A percentile compares a stretch with the other conserved stretches of the same genome.
Evolutionary conservation across 1,140 invertebrate species (phyloP).

Genomic region (Probaryconus sp.): DNA sequence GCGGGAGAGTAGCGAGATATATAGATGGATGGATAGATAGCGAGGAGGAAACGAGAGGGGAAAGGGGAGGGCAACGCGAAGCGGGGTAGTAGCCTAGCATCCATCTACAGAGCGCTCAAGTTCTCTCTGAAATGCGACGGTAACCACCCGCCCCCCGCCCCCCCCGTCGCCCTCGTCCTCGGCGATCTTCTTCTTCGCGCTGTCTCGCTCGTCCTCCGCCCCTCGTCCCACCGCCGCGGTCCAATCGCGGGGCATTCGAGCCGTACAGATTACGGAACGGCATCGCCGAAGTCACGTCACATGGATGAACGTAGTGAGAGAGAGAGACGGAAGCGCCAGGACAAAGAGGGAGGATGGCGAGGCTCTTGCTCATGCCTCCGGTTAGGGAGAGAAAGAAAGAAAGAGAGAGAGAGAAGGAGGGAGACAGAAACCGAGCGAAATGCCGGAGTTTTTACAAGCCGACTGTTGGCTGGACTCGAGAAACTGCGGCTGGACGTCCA

Average conservation of each 20-base stretch:
- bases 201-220: constrained; percentile 22
- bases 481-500: constrained; percentile 41
- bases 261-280: constrained; percentile 73
- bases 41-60: constrained; percentile 17
- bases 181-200: constrained; percentile 33
- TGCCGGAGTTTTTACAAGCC: constrained; percentile 53
- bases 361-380: no score
- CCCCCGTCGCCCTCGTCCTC: constrained; percentile 24
- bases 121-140: constrained; percentile 74
- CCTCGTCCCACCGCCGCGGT: constrained; percentile 65
- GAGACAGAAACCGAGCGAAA: constrained; percentile 43
- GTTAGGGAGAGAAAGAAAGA: constrained; percentile 34
- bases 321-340: constrained; percentile 21
- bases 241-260: constrained; percentile 69
- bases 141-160: constrained; percentile 65
- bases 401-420: constrained; percentile 22
- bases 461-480: constrained; percentile 40
- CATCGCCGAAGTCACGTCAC: constrained; percentile 34
- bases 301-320: constrained; percentile 38
- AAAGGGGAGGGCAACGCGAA: constrained; percentile 53
- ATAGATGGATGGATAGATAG: constrained; percentile 63
- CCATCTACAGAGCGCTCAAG: constrained; percentile 70
- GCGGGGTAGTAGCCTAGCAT: constrained; percentile 66
- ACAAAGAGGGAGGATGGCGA: no score
- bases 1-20: no score